These are phyloP conservation scores for Camptogramma bilineatum DNA, from an alignment of 2,888 invertebrate genomes.

Conservation along the genomic window DNA sequence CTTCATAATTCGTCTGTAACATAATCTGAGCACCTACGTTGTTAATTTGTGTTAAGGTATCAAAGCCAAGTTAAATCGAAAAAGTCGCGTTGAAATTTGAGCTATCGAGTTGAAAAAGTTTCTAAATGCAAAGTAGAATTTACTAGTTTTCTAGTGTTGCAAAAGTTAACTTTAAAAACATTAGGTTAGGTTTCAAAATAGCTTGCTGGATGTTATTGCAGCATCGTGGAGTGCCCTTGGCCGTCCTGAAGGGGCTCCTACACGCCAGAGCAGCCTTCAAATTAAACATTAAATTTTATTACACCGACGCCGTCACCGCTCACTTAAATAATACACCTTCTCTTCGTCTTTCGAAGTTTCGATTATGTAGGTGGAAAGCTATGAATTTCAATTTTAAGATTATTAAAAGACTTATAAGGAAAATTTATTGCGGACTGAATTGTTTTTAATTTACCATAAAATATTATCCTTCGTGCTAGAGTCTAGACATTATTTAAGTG, in stretches of 20 bases:
- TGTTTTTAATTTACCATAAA: too few relatives aligned
- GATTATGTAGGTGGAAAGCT: constrained; percentile 15
- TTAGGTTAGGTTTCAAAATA: constrained; percentile 43
- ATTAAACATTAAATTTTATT: constrained; percentile 61
- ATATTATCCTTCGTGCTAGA: too few relatives aligned
- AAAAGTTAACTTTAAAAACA: neutral
- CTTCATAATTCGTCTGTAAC: constrained; percentile 25
- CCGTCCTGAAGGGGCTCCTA: constrained; percentile 49
- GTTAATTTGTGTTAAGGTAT: neutral
- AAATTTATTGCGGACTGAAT: too few relatives aligned
- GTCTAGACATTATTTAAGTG: too few relatives aligned
- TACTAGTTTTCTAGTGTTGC: neutral
- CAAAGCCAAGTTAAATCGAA: constrained; percentile 20
- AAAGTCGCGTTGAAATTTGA: constrained; percentile 3
- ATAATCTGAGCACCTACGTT: constrained; percentile 15
- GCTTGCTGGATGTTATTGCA: constrained; percentile 40
- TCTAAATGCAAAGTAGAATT: constrained; percentile 3
- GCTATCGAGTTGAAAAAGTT: constrained; percentile 7
- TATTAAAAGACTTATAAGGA: neutral
- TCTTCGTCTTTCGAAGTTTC: constrained; percentile 7
- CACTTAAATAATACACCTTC: constrained; percentile 9
- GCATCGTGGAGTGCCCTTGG: constrained; percentile 62
- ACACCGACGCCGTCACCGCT: constrained; percentile 17
- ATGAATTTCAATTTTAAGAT: constrained; percentile 1
- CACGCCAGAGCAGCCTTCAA: constrained; percentile 50